These are phyloP conservation scores for Papilio glaucus DNA, from an alignment of 1,140 invertebrate genomes.

Conservation along the genomic window DNA sequence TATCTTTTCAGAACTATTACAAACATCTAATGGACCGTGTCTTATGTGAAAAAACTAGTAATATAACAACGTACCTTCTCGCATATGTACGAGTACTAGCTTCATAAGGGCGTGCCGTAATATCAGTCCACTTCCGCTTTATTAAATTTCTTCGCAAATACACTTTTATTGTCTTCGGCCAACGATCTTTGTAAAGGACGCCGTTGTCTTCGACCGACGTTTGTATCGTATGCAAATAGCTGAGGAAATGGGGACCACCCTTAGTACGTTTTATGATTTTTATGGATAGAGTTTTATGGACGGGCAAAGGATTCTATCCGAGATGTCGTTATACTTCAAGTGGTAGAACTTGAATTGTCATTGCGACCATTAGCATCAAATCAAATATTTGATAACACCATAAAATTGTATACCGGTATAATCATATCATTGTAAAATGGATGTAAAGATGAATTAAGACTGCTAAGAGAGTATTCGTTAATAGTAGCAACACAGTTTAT, in stretches of 20 bases:
- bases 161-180: conserved; percentile 77
- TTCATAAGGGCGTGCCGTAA: conserved; percentile 63
- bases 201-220: conserved; percentile 66
- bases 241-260: conserved; percentile 61
- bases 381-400: background rate
- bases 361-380: background rate
- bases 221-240: conserved; percentile 79
- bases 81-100: conserved; percentile 39
- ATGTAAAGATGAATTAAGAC: too few species aligned
- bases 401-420: background rate
- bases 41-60: background rate
- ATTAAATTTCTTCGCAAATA: conserved; percentile 83
- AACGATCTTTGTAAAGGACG: conserved; percentile 71
- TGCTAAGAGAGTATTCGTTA: too few species aligned
- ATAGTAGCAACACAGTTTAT: too few species aligned
- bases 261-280: conserved; percentile 69
- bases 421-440: too few species aligned
- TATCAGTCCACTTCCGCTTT: conserved; percentile 79
- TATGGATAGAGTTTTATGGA: conserved; percentile 50
- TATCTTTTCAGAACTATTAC: background rate
- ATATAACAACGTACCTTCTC: conserved; percentile 38
- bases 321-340: conserved; percentile 19
- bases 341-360: background rate
- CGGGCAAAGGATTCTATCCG: conserved; percentile 25
- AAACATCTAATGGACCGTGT: background rate